Evolutionary conservation across 37 sponge, comb jelly and placozoan species (phyloP).

Genomic region (Haliclona indistincta): DNA sequence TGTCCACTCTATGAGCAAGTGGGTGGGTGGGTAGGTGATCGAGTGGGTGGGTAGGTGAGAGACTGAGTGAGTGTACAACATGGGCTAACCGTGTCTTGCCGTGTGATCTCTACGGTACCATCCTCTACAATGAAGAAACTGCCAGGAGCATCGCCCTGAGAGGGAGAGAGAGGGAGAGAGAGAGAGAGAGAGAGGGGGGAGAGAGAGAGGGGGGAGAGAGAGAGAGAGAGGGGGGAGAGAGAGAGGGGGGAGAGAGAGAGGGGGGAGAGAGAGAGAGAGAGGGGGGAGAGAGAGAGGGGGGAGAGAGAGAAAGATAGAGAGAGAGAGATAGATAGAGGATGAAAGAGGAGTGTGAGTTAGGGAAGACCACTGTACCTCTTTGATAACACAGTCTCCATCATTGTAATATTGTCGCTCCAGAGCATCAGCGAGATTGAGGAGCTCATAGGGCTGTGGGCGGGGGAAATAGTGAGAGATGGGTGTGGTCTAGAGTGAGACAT

Average conservation of each 20-base stretch:
- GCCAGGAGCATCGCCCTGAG: constrained; percentile 81
- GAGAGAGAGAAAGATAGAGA: neutral
- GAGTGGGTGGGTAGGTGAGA: too few relatives aligned
- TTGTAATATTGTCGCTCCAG: constrained; percentile 37
- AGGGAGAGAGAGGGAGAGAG: neutral
- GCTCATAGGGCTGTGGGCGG: constrained; percentile 48
- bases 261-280: neutral
- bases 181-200: neutral
- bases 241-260: neutral
- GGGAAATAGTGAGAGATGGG: neutral
- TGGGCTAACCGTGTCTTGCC: constrained; percentile 64
- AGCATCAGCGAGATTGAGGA: constrained; percentile 72
- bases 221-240: neutral
- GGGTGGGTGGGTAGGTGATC: neutral
- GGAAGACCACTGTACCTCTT: constrained; percentile 38
- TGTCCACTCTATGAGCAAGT: neutral
- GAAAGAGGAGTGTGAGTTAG: neutral
- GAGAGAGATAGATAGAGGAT: neutral
- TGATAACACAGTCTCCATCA: constrained; percentile 58
- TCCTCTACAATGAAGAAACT: constrained; percentile 88
- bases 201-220: neutral
- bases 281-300: neutral
- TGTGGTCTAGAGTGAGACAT: neutral
- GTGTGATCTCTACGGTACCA: constrained; percentile 67
- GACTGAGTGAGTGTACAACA: neutral